Evolutionary conservation across 2,797 vertebrate species (phyloP).

Genomic region (Paguma larvata): DNA sequence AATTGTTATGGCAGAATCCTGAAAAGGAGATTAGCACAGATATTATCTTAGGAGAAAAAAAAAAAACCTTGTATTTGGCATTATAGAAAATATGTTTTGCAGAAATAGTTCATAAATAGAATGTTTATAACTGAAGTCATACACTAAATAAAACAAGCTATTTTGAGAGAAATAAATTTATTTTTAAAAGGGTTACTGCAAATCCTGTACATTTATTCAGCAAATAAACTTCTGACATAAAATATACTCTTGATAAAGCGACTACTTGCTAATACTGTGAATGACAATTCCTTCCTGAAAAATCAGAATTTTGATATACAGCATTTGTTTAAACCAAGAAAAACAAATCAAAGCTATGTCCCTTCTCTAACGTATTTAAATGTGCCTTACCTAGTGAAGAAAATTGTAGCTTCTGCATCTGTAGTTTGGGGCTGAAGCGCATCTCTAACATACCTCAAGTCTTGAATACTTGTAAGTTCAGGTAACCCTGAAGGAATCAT

Average conservation of each 20-base stretch:
- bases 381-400: slow-evolving; percentile 96
- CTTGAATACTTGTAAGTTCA: slow-evolving; percentile 95
- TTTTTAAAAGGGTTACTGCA: slow-evolving; percentile 1
- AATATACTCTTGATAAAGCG: slow-evolving; percentile 5
- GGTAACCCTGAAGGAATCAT: slow-evolving; percentile 98
- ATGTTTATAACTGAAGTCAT: slow-evolving; percentile 47
- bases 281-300: neutral
- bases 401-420: slow-evolving; percentile 98
- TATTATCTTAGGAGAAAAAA: neutral
- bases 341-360: slow-evolving; percentile 51
- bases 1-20: slow-evolving; percentile 25
- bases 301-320: neutral
- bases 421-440: slow-evolving; percentile 97
- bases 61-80: neutral
- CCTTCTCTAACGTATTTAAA: slow-evolving; percentile 42
- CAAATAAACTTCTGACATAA: slow-evolving; percentile 39
- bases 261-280: slow-evolving; percentile 13
- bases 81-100: slow-evolving; percentile 42
- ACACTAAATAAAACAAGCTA: slow-evolving; percentile 49
- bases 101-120: slow-evolving; percentile 41
- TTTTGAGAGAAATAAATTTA: slow-evolving; percentile 35
- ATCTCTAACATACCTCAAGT: slow-evolving; percentile 97
- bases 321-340: slow-evolving; percentile 62
- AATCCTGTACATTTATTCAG: slow-evolving; percentile 42
- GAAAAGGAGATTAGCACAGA: slow-evolving; percentile 45